Base-by-base conservation (phyloP, 1,140 invertebrate genomes). In the Eueides isabella region DNA sequence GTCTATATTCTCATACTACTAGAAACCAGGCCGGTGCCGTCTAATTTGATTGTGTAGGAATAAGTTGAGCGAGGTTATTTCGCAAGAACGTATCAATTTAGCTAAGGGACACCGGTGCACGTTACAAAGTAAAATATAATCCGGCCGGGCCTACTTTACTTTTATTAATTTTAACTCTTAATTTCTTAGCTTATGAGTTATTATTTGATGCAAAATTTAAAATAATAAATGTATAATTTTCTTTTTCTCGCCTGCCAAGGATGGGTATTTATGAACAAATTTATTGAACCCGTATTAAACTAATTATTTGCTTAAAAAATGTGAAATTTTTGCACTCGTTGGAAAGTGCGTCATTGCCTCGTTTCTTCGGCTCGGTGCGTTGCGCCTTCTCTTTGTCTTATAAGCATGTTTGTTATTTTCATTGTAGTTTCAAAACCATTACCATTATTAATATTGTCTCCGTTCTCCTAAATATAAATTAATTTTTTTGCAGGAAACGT, bases 31-130 rank as follows among this genome's bases (percentile, higher is more conserved):
- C 74, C 74, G 75, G 72, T 72, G 80, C 82, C 79, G 80, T 87
- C 76, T 81, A 85, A 80, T 85, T 85, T 84, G 86, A 88, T 85
- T 89, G 87, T 85, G 84, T 85, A 89, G 85, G 78, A 89, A 89
- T 88, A 90, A 87, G 85, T 90, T 88, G 81, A 83, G 84, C 86
- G 86, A 89, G 88, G 87, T 89, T 89, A 87, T 92, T 90, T 91
- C 89, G 88, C 86, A 92, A 91, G 81, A 87, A 86, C 85, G 86
- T 91, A 89, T 90, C 86, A 87, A 89, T 92, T 89, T 90, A 85
- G 85, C 82, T 66, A 74, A 81, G 86, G 88, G 86, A 82, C 85
- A 85, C 71, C 81, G 81, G 82, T 78, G 79, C 80, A 80, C 85
- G 80, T 80, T 82, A 85, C 82, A 80, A 82, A 86, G 82, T 81